phyloP scores from a whole-genome alignment of 2,797 vertebrate genomes.

The Echeneis naucrates region DNA sequence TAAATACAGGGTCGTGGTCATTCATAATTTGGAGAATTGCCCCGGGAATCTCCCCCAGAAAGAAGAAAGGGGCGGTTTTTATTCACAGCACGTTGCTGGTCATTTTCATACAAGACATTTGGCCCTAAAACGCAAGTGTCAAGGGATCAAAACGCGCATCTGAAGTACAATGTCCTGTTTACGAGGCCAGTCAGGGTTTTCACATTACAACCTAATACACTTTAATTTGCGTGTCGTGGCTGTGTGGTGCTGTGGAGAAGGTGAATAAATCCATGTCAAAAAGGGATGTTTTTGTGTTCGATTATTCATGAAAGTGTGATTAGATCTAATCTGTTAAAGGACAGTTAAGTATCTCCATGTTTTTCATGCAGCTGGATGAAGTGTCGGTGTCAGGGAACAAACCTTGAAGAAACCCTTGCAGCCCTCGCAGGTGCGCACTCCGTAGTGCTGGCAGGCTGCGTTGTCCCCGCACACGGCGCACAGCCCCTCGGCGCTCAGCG shows the following conservation, averaged over 20 bases:
- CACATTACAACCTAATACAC: slow-evolving; percentile 54
- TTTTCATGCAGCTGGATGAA: background rate
- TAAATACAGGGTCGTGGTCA: slow-evolving; percentile 95
- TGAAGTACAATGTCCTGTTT: slow-evolving; percentile 52
- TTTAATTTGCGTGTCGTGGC: background rate
- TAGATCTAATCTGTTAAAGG: background rate
- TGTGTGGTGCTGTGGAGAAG: background rate
- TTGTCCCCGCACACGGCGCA: slow-evolving; percentile 98
- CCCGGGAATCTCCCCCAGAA: slow-evolving; percentile 70
- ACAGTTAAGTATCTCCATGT: background rate
- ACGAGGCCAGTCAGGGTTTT: slow-evolving; percentile 8
- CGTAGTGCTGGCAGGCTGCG: slow-evolving; percentile 97
- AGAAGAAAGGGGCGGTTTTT: slow-evolving; percentile 33
- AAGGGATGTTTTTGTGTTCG: background rate
- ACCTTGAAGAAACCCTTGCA: slow-evolving; percentile 99
- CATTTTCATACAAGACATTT: slow-evolving; percentile 66
- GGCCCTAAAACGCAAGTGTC: slow-evolving; percentile 45
- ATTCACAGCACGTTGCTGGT: slow-evolving; percentile 70
- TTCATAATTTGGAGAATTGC: slow-evolving; percentile 91
- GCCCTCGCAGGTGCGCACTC: slow-evolving; percentile 95
- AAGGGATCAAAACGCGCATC: slow-evolving; percentile 62
- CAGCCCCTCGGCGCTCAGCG: slow-evolving; percentile 91
- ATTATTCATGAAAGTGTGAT: background rate
- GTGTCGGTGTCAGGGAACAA: background rate
- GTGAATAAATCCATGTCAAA: background rate